Conservation (phyloP, 2,888 invertebrate species). For the Netelia fuscicornis region DNA sequence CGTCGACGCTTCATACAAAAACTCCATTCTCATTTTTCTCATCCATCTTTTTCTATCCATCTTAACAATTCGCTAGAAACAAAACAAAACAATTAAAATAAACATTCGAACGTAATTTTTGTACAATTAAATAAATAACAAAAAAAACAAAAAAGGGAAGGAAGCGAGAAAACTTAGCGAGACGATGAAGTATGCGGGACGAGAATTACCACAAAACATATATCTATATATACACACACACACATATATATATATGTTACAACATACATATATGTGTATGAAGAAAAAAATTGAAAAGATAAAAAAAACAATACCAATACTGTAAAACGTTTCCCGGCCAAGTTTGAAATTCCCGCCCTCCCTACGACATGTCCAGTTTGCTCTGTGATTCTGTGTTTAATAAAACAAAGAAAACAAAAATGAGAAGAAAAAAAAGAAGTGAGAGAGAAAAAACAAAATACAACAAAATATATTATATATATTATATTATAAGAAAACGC, state of each 20-base stretch:
- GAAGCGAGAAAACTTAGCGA: conserved; percentile 51
- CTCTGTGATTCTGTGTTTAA: conserved; percentile 84
- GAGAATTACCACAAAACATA: conserved; percentile 48
- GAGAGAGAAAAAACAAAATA: conserved; percentile 52
- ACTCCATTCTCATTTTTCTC: conserved; percentile 49
- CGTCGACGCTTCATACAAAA: conserved; percentile 9
- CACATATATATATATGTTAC: conserved; percentile 24
- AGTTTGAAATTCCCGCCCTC: conserved; percentile 60
- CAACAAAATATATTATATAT: conserved; percentile 64
- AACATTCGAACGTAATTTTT: conserved; percentile 74
- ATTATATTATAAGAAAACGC: conserved; percentile 62
- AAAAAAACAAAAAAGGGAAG: conserved; percentile 1
- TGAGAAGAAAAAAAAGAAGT: conserved; percentile 1
- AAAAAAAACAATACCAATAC: conserved; percentile 68
- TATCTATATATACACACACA: neutral
- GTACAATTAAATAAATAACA: conserved; percentile 70
- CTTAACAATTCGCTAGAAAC: conserved; percentile 76
- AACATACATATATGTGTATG: conserved; percentile 50
- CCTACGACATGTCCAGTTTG: conserved; percentile 82
- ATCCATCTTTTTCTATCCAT: conserved; percentile 60
- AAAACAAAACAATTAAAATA: neutral
- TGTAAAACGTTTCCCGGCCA: conserved; percentile 77
- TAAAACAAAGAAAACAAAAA: conserved; percentile 74
- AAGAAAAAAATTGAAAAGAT: conserved; percentile 44
- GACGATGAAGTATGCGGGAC: conserved; percentile 50